A percentile compares a stretch with the other conserved stretches of the same genome.
These are phyloP conservation scores for Limanda limanda DNA, from an alignment of 2,113 vertebrate species.

Conservation along the genomic window DNA sequence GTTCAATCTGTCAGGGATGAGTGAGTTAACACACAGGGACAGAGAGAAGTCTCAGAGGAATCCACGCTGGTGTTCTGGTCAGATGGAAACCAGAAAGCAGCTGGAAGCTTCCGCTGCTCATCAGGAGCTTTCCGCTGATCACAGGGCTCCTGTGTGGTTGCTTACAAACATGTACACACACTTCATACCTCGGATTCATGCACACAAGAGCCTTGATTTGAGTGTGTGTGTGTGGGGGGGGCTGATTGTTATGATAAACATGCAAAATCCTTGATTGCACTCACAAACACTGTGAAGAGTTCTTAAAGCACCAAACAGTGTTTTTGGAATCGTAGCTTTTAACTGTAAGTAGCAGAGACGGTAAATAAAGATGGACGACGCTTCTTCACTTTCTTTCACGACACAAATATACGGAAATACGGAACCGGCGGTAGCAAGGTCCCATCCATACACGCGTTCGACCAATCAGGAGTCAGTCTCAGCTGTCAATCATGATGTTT, in stretches of 20 bases:
- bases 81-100: conserved; percentile 4
- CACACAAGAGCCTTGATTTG: background rate
- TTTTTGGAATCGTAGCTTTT: background rate
- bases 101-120: background rate
- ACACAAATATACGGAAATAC: no score
- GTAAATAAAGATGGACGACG: no score
- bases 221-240: background rate
- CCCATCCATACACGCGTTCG: no score
- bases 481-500: no score
- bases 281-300: no score
- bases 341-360: background rate
- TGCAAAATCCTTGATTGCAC: no score
- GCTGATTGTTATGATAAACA: no score
- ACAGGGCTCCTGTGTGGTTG: conserved; percentile 7
- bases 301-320: background rate
- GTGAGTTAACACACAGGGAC: background rate
- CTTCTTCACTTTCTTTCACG: no score
- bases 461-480: no score
- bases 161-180: conserved; percentile 1
- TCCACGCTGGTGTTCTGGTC: background rate
- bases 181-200: background rate
- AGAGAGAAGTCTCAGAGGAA: conserved; percentile 1
- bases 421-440: no score
- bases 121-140: background rate
- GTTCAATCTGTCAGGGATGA: background rate